phyloP scores from a whole-genome alignment of 2,797 vertebrate species.

The Chiroxiphia lanceolata region DNA sequence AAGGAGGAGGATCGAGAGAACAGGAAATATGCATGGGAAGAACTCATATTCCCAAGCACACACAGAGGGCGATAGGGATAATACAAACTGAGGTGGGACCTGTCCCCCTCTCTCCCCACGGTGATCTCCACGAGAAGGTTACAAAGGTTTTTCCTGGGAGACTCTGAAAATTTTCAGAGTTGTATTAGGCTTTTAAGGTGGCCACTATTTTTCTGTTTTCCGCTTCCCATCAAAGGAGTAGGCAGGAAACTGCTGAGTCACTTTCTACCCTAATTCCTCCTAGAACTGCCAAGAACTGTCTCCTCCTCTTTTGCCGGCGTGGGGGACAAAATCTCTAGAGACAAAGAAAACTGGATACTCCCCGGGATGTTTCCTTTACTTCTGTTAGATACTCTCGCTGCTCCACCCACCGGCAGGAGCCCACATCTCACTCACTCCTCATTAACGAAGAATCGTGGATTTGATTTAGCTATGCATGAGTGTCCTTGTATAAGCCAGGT shows the following conservation, averaged over 20 bases:
- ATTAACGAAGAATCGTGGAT: neutral
- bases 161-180: neutral
- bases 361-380: neutral
- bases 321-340: neutral
- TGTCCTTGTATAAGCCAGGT: accelerated
- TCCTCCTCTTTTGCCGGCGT: neutral
- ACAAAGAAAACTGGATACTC: neutral
- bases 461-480: neutral
- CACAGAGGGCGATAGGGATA: accelerated
- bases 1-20: neutral
- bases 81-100: neutral
- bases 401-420: constrained; percentile 16
- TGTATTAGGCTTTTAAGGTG: neutral
- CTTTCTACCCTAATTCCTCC: neutral
- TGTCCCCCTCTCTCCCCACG: accelerated
- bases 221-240: neutral
- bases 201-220: neutral
- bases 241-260: neutral
- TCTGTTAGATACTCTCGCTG: neutral
- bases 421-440: neutral
- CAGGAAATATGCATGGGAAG: neutral
- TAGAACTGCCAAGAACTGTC: neutral
- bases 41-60: neutral
- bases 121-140: neutral
- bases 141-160: neutral